A percentile compares a stretch with the other conserved stretches of the same genome.
Evolutionary conservation across 1,140 invertebrate genomes (phyloP).

Genomic region (Drosophila pruinosa): DNA sequence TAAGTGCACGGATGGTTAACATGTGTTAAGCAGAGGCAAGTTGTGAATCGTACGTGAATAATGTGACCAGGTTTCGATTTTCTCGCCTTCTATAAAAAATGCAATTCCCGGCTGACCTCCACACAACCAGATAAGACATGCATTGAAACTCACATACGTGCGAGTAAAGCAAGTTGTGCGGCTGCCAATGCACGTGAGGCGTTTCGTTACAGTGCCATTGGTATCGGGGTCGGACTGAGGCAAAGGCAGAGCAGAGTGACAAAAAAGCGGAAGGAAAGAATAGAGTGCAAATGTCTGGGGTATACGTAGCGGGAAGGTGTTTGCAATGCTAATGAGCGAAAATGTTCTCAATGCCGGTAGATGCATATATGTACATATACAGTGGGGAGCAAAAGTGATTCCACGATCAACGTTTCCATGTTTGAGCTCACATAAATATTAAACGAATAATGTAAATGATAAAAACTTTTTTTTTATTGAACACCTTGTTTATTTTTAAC

Average conservation of each 20-base stretch:
- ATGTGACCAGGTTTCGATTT: constrained; percentile 38
- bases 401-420: too few species aligned
- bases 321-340: constrained; percentile 43
- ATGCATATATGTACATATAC: not conserved
- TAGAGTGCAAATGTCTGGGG: constrained; percentile 29
- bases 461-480: too few species aligned
- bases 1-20: not conserved
- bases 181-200: constrained; percentile 62
- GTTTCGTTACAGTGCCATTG: constrained; percentile 49
- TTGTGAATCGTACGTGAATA: not conserved
- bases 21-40: constrained; percentile 23
- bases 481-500: too few species aligned
- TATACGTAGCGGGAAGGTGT: constrained; percentile 11
- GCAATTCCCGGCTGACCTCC: constrained; percentile 36
- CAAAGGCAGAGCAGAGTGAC: not conserved
- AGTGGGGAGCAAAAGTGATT: too few species aligned
- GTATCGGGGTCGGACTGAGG: not conserved
- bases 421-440: too few species aligned
- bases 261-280: constrained; percentile 61
- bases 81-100: not conserved
- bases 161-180: constrained; percentile 28
- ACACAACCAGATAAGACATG: constrained; percentile 13
- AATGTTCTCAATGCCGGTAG: constrained; percentile 54
- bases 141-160: not conserved
- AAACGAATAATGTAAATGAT: too few species aligned